Evolutionary conservation across 1,140 invertebrate species (phyloP), one percentile per base, ranked within the genome.

Genomic region (Colletes latitarsis): DNA sequence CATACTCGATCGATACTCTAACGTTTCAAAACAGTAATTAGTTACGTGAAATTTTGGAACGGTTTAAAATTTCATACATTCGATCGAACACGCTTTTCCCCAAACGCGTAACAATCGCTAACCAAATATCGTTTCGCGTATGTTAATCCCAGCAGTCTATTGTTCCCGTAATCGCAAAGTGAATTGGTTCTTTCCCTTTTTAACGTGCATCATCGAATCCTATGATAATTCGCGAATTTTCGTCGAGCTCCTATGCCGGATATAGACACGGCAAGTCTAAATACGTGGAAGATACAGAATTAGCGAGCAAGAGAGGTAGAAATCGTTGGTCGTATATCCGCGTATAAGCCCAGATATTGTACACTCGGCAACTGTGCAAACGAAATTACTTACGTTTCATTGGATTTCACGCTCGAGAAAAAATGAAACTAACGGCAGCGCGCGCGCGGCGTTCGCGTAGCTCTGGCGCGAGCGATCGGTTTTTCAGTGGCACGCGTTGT

Each of bases 241-340:
- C 58, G 49, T 21, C 30, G 77, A 17, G 43, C 46, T 19, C 30
- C 41, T 64, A 78, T 46, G 70, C 60, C 70, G 39, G 72, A 79
- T 79, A 73, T 79, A 79, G 70, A 72, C 60, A 10, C 43, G 30
- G 60, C 77, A 57, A 60, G 49, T 53, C 63, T 63, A 71, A 55
- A 64, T 73, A 63, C 69, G 60, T 64, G 69, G 69, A 77, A 77
- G 75, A 79, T 73, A 79, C 77, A 79, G 62, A 79, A 79, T 79
- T 79, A 79, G 77, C 70, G 69, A 39, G 58, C 60, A 43, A 30
- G 15, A 60, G 67, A 73, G 60, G 58, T 73, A 73, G 39, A 49
- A 73, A 55, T 69, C 43, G 19, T 72, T 39, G 49, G 72, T 64
- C 68, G n/a, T 74, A 70, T 72, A 64, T 73, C 49, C 60, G 49